Evolutionary conservation across 1,140 invertebrate genomes (phyloP).

Genomic region (Magallana angulata): DNA sequence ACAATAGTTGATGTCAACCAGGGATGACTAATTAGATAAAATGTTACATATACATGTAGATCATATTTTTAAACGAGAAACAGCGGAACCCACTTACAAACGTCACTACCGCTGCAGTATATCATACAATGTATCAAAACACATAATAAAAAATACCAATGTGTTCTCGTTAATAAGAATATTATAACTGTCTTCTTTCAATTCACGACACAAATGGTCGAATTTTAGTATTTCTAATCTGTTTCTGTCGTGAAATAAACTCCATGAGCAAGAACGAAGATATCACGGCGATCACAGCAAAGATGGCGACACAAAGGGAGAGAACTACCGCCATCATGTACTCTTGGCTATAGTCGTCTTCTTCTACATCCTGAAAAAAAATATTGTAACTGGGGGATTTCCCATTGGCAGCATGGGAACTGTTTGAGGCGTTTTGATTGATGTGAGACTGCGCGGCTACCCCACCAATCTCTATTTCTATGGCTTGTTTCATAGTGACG

Average conservation of each 20-base stretch:
- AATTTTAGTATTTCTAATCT: conserved; percentile 56
- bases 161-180: too few relatives aligned
- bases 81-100: too few relatives aligned
- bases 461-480: neutral
- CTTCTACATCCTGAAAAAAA: conserved; percentile 47
- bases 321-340: conserved; percentile 56
- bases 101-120: too few relatives aligned
- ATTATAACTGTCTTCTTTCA: too few relatives aligned
- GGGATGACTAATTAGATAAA: too few relatives aligned
- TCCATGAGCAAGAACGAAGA: conserved; percentile 54
- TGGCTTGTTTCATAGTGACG: neutral
- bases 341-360: conserved; percentile 44
- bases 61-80: too few relatives aligned
- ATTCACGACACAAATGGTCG: conserved; percentile 52
- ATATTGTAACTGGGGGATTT: conserved; percentile 41
- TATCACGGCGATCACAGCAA: conserved; percentile 54
- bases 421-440: neutral
- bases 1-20: too few relatives aligned
- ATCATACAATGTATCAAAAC: too few relatives aligned
- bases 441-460: neutral
- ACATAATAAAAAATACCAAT: too few relatives aligned
- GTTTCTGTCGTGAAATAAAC: conserved; percentile 46
- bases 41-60: too few relatives aligned
- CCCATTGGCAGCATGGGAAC: conserved; percentile 13
- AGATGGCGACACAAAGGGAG: conserved; percentile 52